A percentile compares a stretch with the other conserved stretches of the same genome.
Evolutionary conservation across 2,888 invertebrate genomes (phyloP).

Genomic region (Eledona agricola): DNA sequence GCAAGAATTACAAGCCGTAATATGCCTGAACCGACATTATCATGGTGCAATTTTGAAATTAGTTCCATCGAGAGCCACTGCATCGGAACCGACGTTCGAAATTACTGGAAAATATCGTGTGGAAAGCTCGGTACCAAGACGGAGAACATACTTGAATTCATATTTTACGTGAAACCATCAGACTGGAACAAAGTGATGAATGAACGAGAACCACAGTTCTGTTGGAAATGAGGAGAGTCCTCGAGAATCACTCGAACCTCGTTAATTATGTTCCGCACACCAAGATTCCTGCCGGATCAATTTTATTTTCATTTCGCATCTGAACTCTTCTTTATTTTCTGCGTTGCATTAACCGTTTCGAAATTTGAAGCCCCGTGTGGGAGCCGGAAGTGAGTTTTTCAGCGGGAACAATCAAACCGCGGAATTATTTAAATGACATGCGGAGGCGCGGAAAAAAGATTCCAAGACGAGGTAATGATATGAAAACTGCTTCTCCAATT

Average conservation of each 20-base stretch:
- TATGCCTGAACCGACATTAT: conserved; percentile 27
- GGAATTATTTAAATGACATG: neutral
- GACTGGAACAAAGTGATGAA: conserved; percentile 10
- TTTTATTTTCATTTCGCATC: no score
- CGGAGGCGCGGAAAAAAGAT: no score
- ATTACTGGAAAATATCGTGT: conserved; percentile 17
- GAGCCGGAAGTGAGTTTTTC: no score
- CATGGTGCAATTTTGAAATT: conserved; percentile 11
- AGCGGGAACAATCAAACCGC: no score
- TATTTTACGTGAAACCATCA: conserved; percentile 13
- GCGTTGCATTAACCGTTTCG: no score
- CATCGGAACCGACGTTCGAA: conserved; percentile 8
- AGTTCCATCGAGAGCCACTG: conserved; percentile 7
- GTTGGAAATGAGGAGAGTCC: conserved; percentile 1
- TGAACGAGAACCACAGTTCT: conserved; percentile 14
- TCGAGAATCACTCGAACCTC: neutral
- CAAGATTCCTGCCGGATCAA: no score
- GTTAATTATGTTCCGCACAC: conserved; percentile 5
- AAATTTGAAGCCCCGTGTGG: no score
- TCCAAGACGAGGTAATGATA: neutral
- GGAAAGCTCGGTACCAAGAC: conserved; percentile 3
- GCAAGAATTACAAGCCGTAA: conserved; percentile 31
- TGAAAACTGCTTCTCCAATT: neutral
- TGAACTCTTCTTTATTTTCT: no score
- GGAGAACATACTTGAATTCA: conserved; percentile 2